Conservation (phyloP, 1,140 invertebrate genomes). For the Anoplolepis gracilipes region DNA sequence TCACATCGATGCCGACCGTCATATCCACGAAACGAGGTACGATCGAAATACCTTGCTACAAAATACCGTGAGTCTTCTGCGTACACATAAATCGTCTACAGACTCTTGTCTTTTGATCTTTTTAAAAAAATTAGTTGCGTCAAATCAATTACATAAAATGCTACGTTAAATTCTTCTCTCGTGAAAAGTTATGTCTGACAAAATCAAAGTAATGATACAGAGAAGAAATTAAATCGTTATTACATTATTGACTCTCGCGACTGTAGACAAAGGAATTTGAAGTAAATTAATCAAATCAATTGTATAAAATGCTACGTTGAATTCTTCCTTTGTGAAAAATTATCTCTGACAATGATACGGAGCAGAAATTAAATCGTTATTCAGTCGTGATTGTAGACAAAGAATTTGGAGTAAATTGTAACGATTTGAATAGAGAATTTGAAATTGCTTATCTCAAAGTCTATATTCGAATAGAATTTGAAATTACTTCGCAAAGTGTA, state of each 20-base stretch:
- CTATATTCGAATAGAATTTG: not conserved
- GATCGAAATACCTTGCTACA: not conserved
- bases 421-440: not conserved
- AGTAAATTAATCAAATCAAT: too few relatives aligned
- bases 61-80: not conserved
- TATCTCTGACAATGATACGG: not conserved
- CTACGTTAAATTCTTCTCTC: not conserved
- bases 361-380: not conserved
- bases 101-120: not conserved
- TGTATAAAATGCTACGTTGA: too few relatives aligned
- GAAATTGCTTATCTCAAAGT: not conserved
- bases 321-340: not conserved
- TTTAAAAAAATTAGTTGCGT: too few relatives aligned
- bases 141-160: too few relatives aligned
- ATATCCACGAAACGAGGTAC: slow-evolving; percentile 69
- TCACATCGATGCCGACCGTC: slow-evolving; percentile 71
- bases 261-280: not conserved
- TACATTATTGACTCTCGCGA: not conserved
- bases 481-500: not conserved
- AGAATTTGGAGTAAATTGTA: slow-evolving; percentile 46
- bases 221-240: not conserved
- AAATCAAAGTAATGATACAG: too few relatives aligned
- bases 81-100: not conserved
- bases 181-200: not conserved
- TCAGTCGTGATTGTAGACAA: not conserved